Evolutionary conservation across 1,140 invertebrate species (phyloP), one percentile per base, ranked within the genome.

Genomic region (Penaeus indicus): DNA sequence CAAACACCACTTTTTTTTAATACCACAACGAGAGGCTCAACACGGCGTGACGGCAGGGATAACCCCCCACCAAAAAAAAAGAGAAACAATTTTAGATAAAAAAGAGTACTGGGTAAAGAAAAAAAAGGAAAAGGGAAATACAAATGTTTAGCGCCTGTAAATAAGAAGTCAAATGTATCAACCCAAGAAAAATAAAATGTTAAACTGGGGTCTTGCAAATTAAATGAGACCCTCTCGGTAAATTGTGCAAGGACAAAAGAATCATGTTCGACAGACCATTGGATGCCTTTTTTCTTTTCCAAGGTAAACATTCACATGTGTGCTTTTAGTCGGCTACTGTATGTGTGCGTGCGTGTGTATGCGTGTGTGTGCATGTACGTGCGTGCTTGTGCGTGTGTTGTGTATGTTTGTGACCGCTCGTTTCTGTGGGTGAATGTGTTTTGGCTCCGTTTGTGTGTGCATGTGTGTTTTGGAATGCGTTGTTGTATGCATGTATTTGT

Each of bases 281-380:
- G 81, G 87, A 88, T 88, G 83, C 87, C 87, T 88, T 88, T 88
- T 88, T 84, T 61, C 81, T 78, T 25, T 64, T 32, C 22, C 60
- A 13, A 75, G 62, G 72, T 78, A 80, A 88, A 88, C 82, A 88
- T 67, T 62, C 47, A 77, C 77, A 88, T 84, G 87, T 88, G 84
- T 88, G 87, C 61, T 61, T 75, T 77, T 8, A 32, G 78, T 47
- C 81, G 87, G 87, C 87, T 88, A 88, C 87, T 63, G 87, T 88
- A 82, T 88, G 81, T 82, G 85, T 87, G 78, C 27, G 63, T 62
- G 62, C 60, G 85, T 25, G 75, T 62, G 77, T 61, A 27, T 62
- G 54, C 19, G 84, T 32, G 85, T 81, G 85, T 67, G 78, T 67
- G 54, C 13, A 60, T 54, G 86, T 82, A 63, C 11, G 84, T 42